Percentiles rank a stretch among this genome's conserved stretches.
Evolutionary conservation across 1,140 invertebrate species (phyloP).

Genomic region (Papilio glaucus): DNA sequence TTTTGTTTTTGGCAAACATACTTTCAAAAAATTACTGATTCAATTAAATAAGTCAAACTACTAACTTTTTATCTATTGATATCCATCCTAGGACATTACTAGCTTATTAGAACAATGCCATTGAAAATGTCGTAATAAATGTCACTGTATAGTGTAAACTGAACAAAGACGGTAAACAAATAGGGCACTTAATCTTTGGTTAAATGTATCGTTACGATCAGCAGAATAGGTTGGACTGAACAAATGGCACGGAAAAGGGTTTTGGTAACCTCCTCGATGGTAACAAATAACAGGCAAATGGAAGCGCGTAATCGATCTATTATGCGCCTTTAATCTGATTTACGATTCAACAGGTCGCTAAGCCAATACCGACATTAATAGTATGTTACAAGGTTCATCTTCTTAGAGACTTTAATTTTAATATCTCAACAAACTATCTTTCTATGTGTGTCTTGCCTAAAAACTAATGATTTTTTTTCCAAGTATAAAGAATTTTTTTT

Average conservation of each 20-base stretch:
- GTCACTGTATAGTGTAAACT: slow-evolving; percentile 38
- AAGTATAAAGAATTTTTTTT: too few relatives aligned
- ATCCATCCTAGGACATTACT: not conserved
- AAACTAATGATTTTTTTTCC: too few relatives aligned
- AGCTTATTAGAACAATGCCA: not conserved
- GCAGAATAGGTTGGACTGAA: slow-evolving; percentile 61
- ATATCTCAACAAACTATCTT: not conserved
- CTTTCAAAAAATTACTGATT: not conserved
- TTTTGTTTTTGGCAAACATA: too few relatives aligned
- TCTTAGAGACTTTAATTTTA: not conserved
- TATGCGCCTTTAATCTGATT: slow-evolving; percentile 46
- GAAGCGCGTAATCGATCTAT: slow-evolving; percentile 55
- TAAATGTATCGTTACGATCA: slow-evolving; percentile 70
- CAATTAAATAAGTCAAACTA: not conserved
- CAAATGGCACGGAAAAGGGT: slow-evolving; percentile 74
- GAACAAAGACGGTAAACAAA: slow-evolving; percentile 60
- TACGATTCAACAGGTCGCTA: slow-evolving; percentile 37
- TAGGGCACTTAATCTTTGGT: slow-evolving; percentile 69
- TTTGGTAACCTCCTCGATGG: slow-evolving; percentile 57
- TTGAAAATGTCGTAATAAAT: slow-evolving; percentile 4
- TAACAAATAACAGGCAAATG: slow-evolving; percentile 71
- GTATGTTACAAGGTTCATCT: not conserved
- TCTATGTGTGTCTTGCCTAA: not conserved
- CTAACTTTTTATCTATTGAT: not conserved
- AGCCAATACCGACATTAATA: not conserved